phyloP scores from a whole-genome alignment of 1,140 invertebrate genomes.

The Calosoma granatense region DNA sequence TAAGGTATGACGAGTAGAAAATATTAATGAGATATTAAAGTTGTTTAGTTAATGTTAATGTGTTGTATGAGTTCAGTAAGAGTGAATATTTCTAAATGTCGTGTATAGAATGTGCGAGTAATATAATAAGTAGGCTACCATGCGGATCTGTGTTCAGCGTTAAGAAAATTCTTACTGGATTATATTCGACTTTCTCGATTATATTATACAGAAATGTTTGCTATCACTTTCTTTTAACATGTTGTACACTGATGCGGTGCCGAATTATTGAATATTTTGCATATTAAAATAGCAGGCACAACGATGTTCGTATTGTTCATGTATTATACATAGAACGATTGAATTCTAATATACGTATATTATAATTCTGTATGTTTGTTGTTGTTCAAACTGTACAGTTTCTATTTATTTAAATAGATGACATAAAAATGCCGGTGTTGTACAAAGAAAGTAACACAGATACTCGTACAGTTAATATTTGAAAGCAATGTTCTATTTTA shows the following conservation, averaged over 20 bases:
- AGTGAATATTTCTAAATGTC: slow-evolving; percentile 2
- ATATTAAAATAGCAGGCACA: neutral
- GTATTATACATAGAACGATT: too few relatives aligned
- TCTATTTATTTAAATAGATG: too few relatives aligned
- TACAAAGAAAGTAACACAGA: neutral
- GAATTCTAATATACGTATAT: too few relatives aligned
- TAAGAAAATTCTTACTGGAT: slow-evolving; percentile 21
- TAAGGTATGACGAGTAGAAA: too few relatives aligned
- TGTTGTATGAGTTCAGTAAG: neutral
- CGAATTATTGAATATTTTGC: neutral
- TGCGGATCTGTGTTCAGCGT: slow-evolving; percentile 19
- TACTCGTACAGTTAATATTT: neutral
- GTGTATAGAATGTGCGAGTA: neutral
- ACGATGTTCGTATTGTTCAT: too few relatives aligned
- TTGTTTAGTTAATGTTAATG: neutral
- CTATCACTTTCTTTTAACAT: slow-evolving; percentile 19
- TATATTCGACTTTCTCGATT: slow-evolving; percentile 25
- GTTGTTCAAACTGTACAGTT: too few relatives aligned
- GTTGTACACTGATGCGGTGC: neutral
- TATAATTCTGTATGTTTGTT: too few relatives aligned
- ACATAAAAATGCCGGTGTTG: too few relatives aligned
- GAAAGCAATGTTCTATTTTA: too few relatives aligned
- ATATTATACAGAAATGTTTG: slow-evolving; percentile 12
- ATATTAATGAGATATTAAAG: neutral
- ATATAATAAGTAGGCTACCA: slow-evolving; percentile 22